Base-by-base conservation (phyloP, 2,888 invertebrate species). In the Drosophila pseudotakahashii region DNA sequence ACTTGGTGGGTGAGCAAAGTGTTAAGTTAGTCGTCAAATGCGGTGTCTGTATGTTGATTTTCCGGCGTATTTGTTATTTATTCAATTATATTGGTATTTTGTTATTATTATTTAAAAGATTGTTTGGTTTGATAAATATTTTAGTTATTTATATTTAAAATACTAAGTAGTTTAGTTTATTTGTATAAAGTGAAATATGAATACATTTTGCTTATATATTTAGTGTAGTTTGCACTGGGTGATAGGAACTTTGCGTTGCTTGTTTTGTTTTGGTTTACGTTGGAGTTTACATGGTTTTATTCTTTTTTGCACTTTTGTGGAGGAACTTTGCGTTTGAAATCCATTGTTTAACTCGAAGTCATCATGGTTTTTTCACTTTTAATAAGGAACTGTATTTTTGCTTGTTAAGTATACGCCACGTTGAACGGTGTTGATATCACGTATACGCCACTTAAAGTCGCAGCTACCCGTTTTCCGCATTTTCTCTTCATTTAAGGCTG, bases 191-290 rank as follows among this genome's bases (percentile, higher is more conserved):
- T n/a, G 16, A 19, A 19, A 32, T 47, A 7, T 42, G 19, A 19
- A 19, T 30, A 47, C 32, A 32, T 30, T 23, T 30, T 11, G 7
- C 37, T 32, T 47, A 39, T 54, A 11, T n/a, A 14, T 32, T 55
- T 57, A 19, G 7, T 19, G 42, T 45, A 37, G 14, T 54, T 75
- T 75, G 70, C 72, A 77, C 77, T 75, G 42, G 44, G n/a, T 67
- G 11, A 58, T 81, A 83, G 82, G 81, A 81, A 81, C 81, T 79
- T 75, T 69, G 26, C 48, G 67, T 81, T 79, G 36, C 67, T 2
- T 30, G 9, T 50, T 71, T 60, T 23, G 19, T 23, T 45, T 39
- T 13, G n/a, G 16, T 44, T 52, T 30, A 2, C 26, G 36, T 48
- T 1, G 2, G 6, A 19, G 47, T 50, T 59, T 68, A 70, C 53